Conservation (phyloP, 1,140 invertebrate genomes). For the Pseudachorutes palmiensis region DNA sequence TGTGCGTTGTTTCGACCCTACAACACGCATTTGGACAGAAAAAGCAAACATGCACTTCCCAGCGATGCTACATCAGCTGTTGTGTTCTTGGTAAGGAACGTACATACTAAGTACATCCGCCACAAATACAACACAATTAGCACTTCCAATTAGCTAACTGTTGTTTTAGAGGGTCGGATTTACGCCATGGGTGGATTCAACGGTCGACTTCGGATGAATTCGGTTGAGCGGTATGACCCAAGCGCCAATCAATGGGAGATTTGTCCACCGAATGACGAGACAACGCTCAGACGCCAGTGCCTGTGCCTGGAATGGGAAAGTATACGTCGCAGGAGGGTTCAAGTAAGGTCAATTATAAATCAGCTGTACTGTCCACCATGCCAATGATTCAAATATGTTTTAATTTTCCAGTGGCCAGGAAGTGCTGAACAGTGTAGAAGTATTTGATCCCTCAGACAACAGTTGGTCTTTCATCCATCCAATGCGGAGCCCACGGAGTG, state of each 20-base stretch:
- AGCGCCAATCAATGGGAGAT: constrained; percentile 46
- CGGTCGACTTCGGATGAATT: constrained; percentile 46
- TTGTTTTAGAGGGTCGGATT: constrained; percentile 41
- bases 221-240: constrained; percentile 44
- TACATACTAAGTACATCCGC: neutral
- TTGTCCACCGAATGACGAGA: constrained; percentile 41
- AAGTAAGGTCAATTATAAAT: neutral
- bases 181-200: constrained; percentile 51
- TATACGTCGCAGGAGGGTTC: constrained; percentile 58
- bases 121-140: no score
- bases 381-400: neutral
- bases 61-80: constrained; percentile 66
- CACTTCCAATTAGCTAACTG: no score
- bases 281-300: constrained; percentile 42
- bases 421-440: constrained; percentile 55
- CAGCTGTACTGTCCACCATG: no score
- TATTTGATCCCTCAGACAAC: constrained; percentile 53
- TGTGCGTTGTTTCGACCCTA: constrained; percentile 57
- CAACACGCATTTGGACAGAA: constrained; percentile 55
- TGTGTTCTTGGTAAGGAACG: constrained; percentile 51
- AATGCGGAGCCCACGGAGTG: constrained; percentile 68
- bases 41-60: constrained; percentile 61
- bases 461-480: constrained; percentile 65
- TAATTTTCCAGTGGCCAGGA: constrained; percentile 57
- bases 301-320: constrained; percentile 37